A percentile compares a stretch with the other conserved stretches of the same genome.
phyloP scores from a whole-genome alignment of 2,113 vertebrate genomes.

The Macrotus californicus region DNA sequence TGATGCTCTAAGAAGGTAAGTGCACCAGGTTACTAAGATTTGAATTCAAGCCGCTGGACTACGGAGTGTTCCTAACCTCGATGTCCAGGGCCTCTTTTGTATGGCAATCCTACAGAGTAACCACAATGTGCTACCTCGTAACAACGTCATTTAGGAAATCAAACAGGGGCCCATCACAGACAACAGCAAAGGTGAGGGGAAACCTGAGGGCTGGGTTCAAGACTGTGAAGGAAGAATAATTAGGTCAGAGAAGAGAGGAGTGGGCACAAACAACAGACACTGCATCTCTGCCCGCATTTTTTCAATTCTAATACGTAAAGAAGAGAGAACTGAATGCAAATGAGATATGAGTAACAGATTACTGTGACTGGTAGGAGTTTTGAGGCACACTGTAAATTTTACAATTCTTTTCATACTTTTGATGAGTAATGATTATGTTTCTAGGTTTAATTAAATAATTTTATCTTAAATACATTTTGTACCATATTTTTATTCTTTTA shows the following conservation, averaged over 20 bases:
- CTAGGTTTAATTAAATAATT: conserved; percentile 10
- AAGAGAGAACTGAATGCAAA: background rate
- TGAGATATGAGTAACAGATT: background rate
- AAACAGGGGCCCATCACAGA: background rate
- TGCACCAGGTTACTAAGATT: background rate
- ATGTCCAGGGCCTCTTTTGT: background rate
- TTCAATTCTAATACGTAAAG: background rate
- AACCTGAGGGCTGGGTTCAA: background rate
- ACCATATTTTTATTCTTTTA: background rate
- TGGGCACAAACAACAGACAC: background rate
- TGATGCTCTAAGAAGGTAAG: background rate
- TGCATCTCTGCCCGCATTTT: background rate
- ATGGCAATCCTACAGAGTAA: background rate
- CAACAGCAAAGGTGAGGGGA: background rate
- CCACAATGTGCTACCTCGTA: background rate
- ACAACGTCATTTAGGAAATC: background rate
- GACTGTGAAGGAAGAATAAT: background rate
- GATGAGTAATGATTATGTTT: background rate
- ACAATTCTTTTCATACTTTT: background rate
- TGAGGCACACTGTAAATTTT: background rate
- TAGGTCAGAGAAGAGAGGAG: background rate
- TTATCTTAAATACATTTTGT: background rate
- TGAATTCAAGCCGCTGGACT: background rate
- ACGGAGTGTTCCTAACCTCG: background rate
- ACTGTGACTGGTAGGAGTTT: background rate